Evolutionary conservation across 2,797 vertebrate genomes (phyloP), one percentile per base, ranked within the genome.

Genomic region (Tapirus indicus): DNA sequence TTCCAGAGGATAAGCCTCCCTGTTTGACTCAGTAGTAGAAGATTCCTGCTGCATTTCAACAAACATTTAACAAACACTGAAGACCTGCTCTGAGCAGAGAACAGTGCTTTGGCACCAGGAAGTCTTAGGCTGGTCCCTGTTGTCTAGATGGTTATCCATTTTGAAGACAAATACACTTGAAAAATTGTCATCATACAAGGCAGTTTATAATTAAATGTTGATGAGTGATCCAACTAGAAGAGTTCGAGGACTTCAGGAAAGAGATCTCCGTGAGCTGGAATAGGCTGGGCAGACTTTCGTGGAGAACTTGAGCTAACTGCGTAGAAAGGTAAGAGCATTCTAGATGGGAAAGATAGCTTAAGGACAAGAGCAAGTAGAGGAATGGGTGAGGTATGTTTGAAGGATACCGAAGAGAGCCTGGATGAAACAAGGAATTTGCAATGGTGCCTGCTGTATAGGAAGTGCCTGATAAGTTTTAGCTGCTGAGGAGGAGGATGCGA

Each of bases 141-240:
- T 41, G 54, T 62, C 35, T 54, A 60, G 64, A 82, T 18, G 5
- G 2, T 62, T 64, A 78, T 32, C 47, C 18, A 11, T 58, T 47
- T 25, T 79, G 44, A 96, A 94, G 94, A 93, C 54, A 94, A 95
- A 94, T 58, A 66, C 2, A n/a, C 29, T 86, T 94, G 68, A 58
- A 58, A 94, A 93, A 49, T 62, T 35, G 56, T 60, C 21, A 62
- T 41, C 3, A 14, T 27, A 58, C 20, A 80, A 71, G 71, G 21
- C 44, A 94, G 54, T 83, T 93, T 62, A 78, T 89, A 52, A 80
- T 60, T 23, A 82, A 66, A 66, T 91, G 25, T 56, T 56, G 89
- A 62, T 41, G 29, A 92, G 35, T 58, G 44, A 20, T 84, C 68
- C 78, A 86, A 60, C 21, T 9, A 41, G 49, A 83, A 79, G 60